Evolutionary conservation across 2,113 vertebrate species (phyloP).

Genomic region (Salvator merianae): DNA sequence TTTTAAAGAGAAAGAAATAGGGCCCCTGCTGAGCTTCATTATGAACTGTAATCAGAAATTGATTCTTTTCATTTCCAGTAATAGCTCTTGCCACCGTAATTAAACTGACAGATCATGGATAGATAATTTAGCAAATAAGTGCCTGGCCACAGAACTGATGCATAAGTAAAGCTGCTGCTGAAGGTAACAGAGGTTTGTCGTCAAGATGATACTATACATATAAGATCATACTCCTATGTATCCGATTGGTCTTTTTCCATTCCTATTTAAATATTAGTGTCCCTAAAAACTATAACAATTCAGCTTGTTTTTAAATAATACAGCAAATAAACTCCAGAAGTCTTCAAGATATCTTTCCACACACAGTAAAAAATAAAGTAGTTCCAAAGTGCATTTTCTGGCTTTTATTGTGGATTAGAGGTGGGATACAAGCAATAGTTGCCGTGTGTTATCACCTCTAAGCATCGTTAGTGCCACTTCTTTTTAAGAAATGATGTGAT

Average conservation of each 20-base stretch:
- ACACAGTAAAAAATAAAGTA: too few species aligned
- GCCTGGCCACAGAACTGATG: not conserved
- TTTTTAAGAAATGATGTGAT: too few species aligned
- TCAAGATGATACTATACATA: not conserved
- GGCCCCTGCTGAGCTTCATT: constrained; percentile 8
- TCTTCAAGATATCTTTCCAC: too few species aligned
- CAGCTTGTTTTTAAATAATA: not conserved
- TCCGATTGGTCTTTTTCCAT: not conserved
- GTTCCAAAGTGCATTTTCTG: too few species aligned
- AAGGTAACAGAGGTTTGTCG: not conserved
- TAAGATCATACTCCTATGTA: not conserved
- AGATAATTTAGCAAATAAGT: constrained; percentile 11
- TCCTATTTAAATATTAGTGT: not conserved
- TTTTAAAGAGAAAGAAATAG: not conserved
- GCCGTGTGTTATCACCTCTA: too few species aligned
- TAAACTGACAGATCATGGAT: constrained; percentile 10
- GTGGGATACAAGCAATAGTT: too few species aligned
- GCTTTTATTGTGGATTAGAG: too few species aligned
- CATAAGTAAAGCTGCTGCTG: not conserved
- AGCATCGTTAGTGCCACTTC: too few species aligned
- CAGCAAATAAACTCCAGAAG: too few species aligned
- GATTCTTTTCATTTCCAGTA: constrained; percentile 36
- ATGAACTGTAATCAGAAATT: constrained; percentile 27
- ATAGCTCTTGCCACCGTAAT: constrained; percentile 30
- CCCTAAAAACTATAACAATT: not conserved